Percentiles rank a stretch among this genome's conserved stretches.
These are phyloP conservation scores for Acropternis orthonyx DNA, from an alignment of 2,797 vertebrate species.

Conservation along the genomic window DNA sequence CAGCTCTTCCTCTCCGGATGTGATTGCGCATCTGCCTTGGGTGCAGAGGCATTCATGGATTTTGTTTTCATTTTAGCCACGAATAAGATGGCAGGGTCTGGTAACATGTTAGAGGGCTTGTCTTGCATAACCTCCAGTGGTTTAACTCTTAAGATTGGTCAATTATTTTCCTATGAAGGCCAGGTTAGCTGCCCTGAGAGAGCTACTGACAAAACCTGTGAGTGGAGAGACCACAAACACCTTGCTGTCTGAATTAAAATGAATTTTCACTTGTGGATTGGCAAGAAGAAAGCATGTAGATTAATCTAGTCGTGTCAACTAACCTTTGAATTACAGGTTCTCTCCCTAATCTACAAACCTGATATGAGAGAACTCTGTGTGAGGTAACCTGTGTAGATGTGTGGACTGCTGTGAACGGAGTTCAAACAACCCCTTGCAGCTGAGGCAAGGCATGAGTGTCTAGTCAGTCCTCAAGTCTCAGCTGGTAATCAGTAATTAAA, in stretches of 20 bases:
- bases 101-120: not conserved
- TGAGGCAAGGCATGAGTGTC: not conserved
- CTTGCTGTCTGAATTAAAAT: not conserved
- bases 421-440: not conserved
- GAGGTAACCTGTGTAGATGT: not conserved
- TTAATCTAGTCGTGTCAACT: not conserved
- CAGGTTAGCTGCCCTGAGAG: not conserved
- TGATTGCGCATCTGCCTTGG: fast-evolving
- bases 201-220: not conserved
- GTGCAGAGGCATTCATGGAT: fast-evolving
- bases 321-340: not conserved
- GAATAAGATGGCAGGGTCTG: not conserved
- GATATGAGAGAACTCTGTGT: not conserved
- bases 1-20: fast-evolving
- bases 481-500: not conserved
- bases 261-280: not conserved
- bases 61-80: not conserved
- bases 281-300: not conserved
- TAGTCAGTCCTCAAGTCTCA: not conserved
- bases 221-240: not conserved
- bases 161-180: not conserved
- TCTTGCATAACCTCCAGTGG: not conserved
- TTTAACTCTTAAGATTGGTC: not conserved
- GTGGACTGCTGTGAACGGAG: not conserved
- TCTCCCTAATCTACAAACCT: not conserved